These are phyloP conservation scores for Lophotis ruficrista DNA, from an alignment of 2,113 vertebrate species.

Conservation along the genomic window DNA sequence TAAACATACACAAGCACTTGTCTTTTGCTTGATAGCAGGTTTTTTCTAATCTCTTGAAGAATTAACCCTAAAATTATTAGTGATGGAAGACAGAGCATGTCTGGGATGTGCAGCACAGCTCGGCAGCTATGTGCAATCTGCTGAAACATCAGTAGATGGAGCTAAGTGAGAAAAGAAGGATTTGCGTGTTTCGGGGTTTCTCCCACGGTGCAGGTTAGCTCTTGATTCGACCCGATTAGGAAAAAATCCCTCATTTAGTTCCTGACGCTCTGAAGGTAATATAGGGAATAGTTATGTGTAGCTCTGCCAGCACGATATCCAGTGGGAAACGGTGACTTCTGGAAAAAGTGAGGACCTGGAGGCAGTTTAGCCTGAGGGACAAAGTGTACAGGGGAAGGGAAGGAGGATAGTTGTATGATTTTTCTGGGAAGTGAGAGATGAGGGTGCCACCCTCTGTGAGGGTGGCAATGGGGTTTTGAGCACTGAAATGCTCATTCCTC, in stretches of 20 bases:
- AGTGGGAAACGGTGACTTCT: not conserved
- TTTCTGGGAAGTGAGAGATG: not conserved
- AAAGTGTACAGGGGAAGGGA: not conserved
- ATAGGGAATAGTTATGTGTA: not conserved
- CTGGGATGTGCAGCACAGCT: not conserved
- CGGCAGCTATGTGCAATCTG: not conserved
- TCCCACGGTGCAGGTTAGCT: constrained; percentile 3
- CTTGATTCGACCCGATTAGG: constrained; percentile 1
- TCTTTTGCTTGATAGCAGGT: not conserved
- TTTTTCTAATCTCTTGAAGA: constrained; percentile 14
- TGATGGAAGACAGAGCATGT: not conserved
- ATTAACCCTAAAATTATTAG: not conserved
- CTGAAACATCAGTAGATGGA: constrained; percentile 44
- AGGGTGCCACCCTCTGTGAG: not conserved
- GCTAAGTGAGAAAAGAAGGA: constrained; percentile 54
- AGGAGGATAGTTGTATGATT: not conserved
- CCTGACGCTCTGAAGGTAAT: not conserved
- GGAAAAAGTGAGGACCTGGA: not conserved
- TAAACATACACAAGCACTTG: constrained; percentile 6
- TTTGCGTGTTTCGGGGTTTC: not conserved
- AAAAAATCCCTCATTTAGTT: not conserved
- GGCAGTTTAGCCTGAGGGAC: not conserved
- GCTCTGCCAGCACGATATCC: not conserved
- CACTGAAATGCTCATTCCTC: not conserved
- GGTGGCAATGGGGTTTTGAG: not conserved